These are phyloP conservation scores for Nymphalis c-album DNA, from an alignment of 2,888 invertebrate species.

Conservation along the genomic window DNA sequence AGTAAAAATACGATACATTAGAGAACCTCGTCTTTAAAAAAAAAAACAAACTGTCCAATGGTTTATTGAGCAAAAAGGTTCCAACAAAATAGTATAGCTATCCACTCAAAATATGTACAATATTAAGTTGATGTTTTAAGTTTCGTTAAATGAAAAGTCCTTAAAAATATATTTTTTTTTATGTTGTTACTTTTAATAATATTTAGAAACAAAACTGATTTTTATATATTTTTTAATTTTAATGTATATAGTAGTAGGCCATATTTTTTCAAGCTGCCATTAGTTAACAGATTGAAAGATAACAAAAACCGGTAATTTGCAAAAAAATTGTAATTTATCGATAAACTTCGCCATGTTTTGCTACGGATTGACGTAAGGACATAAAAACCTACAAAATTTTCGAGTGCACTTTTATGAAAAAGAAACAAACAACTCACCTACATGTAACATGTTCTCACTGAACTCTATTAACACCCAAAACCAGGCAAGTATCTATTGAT, in stretches of 20 bases:
- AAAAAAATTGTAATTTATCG: constrained; percentile 2
- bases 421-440: constrained; percentile 64
- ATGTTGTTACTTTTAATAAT: no score
- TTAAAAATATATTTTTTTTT: no score
- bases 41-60: no score
- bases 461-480: constrained; percentile 79
- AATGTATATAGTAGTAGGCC: no score
- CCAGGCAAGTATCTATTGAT: constrained; percentile 59
- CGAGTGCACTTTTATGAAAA: constrained; percentile 75
- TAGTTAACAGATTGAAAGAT: not conserved
- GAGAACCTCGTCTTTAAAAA: no score
- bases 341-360: constrained; percentile 53
- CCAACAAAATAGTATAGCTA: no score
- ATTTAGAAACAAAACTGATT: no score
- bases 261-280: not conserved
- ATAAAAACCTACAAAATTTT: constrained; percentile 76
- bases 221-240: no score
- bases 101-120: no score
- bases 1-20: not conserved
- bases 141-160: no score
- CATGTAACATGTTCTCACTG: constrained; percentile 82
- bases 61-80: no score
- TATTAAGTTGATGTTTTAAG: no score
- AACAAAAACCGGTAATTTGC: constrained; percentile 12
- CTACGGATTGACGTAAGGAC: constrained; percentile 68